Base-by-base conservation (phyloP, 2,113 vertebrate genomes). In the Eulemur rufifrons region DNA sequence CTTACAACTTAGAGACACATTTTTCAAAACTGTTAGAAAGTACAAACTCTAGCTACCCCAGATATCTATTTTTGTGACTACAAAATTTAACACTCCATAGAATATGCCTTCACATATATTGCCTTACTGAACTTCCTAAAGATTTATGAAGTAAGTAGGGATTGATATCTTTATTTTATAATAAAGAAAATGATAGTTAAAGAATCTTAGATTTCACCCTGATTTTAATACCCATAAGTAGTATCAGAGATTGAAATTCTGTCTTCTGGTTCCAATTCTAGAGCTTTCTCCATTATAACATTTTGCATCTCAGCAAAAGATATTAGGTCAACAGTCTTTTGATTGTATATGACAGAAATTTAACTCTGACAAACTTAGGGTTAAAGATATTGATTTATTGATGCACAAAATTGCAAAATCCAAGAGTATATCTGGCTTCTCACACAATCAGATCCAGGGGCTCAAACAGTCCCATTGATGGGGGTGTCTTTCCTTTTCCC, bases 401-500 rank as follows among this genome's bases (percentile, higher is more conserved):
- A 23, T 8, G 52, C 11, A 90, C 5, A 39, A 69, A 54, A 37
- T 8, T 50, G 23, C 59, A 21, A 14, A 52, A 5, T 76, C 34
- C 3, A 15, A 9, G 68, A 21, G 2, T 32, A 5, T 15, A 29
- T 61, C 3, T 74, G 6, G 3, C 18, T 34, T 73, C 3, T 45
- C 7, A 25, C 23, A n/a, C 32, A 27, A 84, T 27, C 42, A 21
- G 21, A 89, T 54, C 13, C 4, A 1, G 23, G 2, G 18, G 21
- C 47, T 66, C 56, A 82, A 20, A 89, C 1, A 64, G 66, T 32
- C 54, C 14, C 8, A 25, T 1, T 37, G 6, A 56, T 13, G 21
- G 18, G 8, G 8, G 13, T 2, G 1, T 39, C 25, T 73, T n/a
- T 6, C 2, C 21, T 23, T 13, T 8, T 9, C 7, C 6, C 47